A percentile compares a stretch with the other conserved stretches of the same genome.
Conservation (phyloP, 2,888 invertebrate species). For the Tenthredo distinguenda region DNA sequence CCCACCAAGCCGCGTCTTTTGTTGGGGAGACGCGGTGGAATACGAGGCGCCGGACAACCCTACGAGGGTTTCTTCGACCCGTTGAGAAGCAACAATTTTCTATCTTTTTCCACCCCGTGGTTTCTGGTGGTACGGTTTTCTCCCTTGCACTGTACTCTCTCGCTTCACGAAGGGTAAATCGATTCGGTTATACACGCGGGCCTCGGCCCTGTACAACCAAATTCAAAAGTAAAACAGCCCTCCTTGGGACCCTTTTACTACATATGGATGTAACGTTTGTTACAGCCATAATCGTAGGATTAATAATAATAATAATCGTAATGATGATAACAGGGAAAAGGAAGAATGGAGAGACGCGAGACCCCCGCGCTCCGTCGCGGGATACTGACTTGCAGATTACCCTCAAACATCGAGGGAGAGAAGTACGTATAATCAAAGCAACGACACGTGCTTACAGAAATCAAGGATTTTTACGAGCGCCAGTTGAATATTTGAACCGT, state of each 20-base stretch:
- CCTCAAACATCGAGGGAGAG: background rate
- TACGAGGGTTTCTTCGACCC: slow-evolving; percentile 37
- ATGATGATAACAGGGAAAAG: background rate
- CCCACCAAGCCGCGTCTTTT: background rate
- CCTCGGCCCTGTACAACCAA: slow-evolving; percentile 27
- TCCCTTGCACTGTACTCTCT: background rate
- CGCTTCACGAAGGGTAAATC: slow-evolving; percentile 2
- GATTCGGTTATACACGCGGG: slow-evolving; percentile 40
- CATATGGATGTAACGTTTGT: background rate
- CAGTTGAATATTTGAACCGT: background rate
- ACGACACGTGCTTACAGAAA: slow-evolving; percentile 19
- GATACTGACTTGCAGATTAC: slow-evolving; percentile 2
- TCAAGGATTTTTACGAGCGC: background rate
- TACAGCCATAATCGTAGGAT: background rate
- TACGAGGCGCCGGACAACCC: background rate
- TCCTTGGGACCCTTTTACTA: background rate
- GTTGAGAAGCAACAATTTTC: slow-evolving; percentile 21
- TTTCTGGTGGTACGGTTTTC: background rate
- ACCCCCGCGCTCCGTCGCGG: background rate
- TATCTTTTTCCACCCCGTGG: background rate
- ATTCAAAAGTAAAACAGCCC: slow-evolving; percentile 13
- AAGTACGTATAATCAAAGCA: slow-evolving; percentile 10
- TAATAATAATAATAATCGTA: slow-evolving; percentile 1
- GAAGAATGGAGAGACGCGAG: background rate
- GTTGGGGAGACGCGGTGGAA: background rate